Percentiles rank a stretch among this genome's conserved stretches.
Conservation (phyloP, 2,888 invertebrate species). For the Vannuccia rotundouncinata region DNA sequence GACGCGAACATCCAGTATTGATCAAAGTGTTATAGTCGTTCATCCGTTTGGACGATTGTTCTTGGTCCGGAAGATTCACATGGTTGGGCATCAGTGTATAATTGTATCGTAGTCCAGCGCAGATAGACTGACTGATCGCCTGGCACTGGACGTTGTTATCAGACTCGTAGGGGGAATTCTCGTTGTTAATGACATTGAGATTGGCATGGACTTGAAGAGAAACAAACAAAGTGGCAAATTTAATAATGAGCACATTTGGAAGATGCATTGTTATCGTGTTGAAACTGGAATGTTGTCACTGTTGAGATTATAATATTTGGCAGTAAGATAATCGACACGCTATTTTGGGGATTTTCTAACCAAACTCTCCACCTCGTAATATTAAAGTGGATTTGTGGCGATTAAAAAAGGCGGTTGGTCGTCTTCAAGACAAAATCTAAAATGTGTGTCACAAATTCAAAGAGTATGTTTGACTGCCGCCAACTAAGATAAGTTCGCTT, state of each 20-base stretch:
- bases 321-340: no score
- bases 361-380: no score
- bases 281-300: no score
- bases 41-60: conserved; percentile 73
- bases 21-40: conserved; percentile 67
- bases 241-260: background rate
- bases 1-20: conserved; percentile 71
- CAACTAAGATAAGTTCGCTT: conserved; percentile 17
- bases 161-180: conserved; percentile 1
- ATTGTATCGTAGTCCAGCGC: conserved; percentile 76
- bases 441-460: conserved; percentile 13
- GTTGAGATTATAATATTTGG: no score
- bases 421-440: no score
- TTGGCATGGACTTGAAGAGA: background rate
- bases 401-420: no score
- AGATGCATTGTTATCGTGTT: background rate
- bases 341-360: no score
- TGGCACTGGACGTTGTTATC: conserved; percentile 63
- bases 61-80: conserved; percentile 72
- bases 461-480: conserved; percentile 3
- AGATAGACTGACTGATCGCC: conserved; percentile 70
- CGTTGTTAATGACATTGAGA: background rate
- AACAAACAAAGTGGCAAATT: background rate
- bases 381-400: no score
- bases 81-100: conserved; percentile 79